Base-by-base conservation (phyloP, 2,888 invertebrate species). In the Torymus texanus region DNA sequence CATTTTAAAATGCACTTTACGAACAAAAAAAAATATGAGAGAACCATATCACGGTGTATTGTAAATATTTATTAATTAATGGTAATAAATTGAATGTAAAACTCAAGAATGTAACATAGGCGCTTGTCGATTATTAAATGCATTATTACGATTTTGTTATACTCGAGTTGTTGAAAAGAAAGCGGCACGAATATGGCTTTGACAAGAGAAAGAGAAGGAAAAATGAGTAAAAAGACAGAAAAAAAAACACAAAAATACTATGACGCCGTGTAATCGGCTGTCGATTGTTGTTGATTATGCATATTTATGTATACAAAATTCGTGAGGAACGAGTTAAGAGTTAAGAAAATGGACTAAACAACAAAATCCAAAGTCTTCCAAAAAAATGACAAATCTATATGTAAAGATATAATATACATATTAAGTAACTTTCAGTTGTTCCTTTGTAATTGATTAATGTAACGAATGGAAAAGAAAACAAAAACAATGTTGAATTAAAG, bases 301-400 rank as follows among this genome's bases (percentile, higher is more conserved):
- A 75, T 73, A 74, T 68, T 74, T 77, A 74, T 16, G 41, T 75
- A 79, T 61, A 24, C 14, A 71, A 73, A 71, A 73, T 66, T 53
- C 71, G 58, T 78, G 74, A 73, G 50, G 41, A 51, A 41, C 21
- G 29, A 74, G 55, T 73, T 71, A 77, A 56, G 41, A 21, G n/a
- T 78, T 74, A 79, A 67, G 63, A 29, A 53, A 65, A 41, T 70
- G 41, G 12, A 51, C 56, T 41, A 66, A 81, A 74, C 89, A 88
- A 87, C 89, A 88, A 86, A 89, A 85, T 89, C 88, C 84, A 83
- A 88, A 63, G 89, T 89, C 88, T 89, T 89, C 88, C 89, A 88
- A 77, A 88, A 77, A 78, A 62, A 3, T 56, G 62, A 80, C 56
- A 75, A 76, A 59, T 51, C 58, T 76, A 56, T 41, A 63, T 66